Evolutionary conservation across 2,888 invertebrate species (phyloP), one percentile per base, ranked within the genome.

Genomic region (Celastrina argiolus): DNA sequence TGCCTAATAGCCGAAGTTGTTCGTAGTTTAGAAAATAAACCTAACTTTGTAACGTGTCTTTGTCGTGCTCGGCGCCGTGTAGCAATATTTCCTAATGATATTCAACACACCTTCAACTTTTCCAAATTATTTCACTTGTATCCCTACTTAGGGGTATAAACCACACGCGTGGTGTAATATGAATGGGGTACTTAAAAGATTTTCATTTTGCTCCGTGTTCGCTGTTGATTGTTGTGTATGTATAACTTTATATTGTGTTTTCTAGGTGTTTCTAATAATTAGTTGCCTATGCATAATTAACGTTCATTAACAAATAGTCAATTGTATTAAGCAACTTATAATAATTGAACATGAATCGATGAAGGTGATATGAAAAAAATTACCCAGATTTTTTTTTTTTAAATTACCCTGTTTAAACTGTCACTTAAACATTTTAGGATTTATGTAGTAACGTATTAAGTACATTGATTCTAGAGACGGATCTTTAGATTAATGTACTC

Each of bases 1-100:
- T 82, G n/a, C n/a, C n/a, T n/a, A 82, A 81, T 82, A 85, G 82
- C 81, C 77, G 79, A 84, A 85, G 81, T 85, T 84, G 22, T 10
- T 74, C 31, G 68, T 75, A 76, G 78, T 78, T 79, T 76, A 78
- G 78, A 79, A 77, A 81, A 79, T 76, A 79, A 75, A 77, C 74
- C 68, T 70, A 83, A 84, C 78, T 85, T 84, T 81, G 78, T 85
- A 84, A 83, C 78, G 74, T 74, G 74, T 75, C 76, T 76, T 70
- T 68, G 71, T 66, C 63, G 68, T 68, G 71, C 65, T 22, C 58
- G 39, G 34, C 70, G 4, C 51, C 51, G 51, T 12, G 58, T 58
- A 34, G 36, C 36, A 34, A 59, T 34, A 71, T 71, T 70, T 66
- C 68, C 70, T 68, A 72, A 61, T 61, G 61, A 36, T 36, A 36